Percentiles rank a stretch among this genome's conserved stretches.
Evolutionary conservation across 2,888 invertebrate genomes (phyloP).

Genomic region (Keiferia lycopersicella): DNA sequence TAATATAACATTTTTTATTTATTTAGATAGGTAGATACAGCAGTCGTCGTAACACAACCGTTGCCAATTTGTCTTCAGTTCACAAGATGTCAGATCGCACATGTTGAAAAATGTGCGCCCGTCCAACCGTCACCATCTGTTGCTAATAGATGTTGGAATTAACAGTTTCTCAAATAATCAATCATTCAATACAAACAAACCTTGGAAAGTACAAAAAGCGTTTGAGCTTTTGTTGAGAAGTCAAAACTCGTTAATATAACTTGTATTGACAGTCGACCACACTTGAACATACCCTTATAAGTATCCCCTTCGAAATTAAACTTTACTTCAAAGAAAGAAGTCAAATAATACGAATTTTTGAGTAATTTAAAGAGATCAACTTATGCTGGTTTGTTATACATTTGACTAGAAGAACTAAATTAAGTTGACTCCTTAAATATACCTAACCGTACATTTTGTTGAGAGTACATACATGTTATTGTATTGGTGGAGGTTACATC

Average conservation of each 20-base stretch:
- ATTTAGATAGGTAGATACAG: neutral
- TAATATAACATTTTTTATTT: neutral
- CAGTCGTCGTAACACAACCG: neutral
- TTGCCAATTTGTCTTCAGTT: slow-evolving; percentile 10
- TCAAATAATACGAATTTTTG: neutral
- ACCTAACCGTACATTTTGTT: too few relatives aligned
- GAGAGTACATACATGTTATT: neutral
- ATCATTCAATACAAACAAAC: slow-evolving; percentile 9
- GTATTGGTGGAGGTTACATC: neutral
- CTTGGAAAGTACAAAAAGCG: neutral
- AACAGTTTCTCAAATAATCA: slow-evolving; percentile 2
- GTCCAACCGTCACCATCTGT: slow-evolving; percentile 5
- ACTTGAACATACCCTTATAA: neutral
- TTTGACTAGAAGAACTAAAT: too few relatives aligned
- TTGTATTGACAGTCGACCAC: neutral
- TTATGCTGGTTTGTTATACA: too few relatives aligned
- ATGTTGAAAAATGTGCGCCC: slow-evolving; percentile 5
- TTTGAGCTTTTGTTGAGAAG: slow-evolving; percentile 8
- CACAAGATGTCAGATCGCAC: slow-evolving; percentile 9
- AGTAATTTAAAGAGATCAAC: neutral
- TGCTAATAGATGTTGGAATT: slow-evolving; percentile 12
- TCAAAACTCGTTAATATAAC: slow-evolving; percentile 11
- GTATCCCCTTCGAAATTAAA: neutral
- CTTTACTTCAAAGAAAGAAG: neutral
- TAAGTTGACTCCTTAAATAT: too few relatives aligned